Base-by-base conservation (phyloP, 2,888 invertebrate species). In the Agrilus cyanescens region DNA sequence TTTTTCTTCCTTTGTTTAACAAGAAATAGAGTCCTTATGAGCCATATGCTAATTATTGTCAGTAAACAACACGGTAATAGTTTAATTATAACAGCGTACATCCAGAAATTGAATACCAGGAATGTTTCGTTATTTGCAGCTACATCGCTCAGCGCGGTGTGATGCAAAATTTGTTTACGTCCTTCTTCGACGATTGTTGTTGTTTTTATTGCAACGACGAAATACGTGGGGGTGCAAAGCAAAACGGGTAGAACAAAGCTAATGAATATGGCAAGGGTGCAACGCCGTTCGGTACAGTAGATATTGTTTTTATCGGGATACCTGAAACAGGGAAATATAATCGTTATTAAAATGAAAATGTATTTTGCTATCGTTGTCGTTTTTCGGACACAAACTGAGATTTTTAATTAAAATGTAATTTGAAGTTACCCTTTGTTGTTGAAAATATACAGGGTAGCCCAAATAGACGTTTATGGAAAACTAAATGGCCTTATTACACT, bases 161-260 rank as follows among this genome's bases (percentile, higher is more conserved):
- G 71, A 57, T 80, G 83, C 4, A 80, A 60, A 15, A 75, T 72
- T 2, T 74, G 74, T 47, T 73, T 71, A 49, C 76, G 69, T 38
- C 76, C 66, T 10, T 74, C 68, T 55, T 78, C 76, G 4, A 67
- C 53, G 4, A 78, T 65, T 1, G 68, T 58, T 6, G 72, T 71
- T 2, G 71, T 73, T 35, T 63, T 57, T 59, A 80, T 74, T 48
- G 74, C 72, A 57, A 83, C 81, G 14, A 78, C 80, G 63, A 89
- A 73, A 61, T 82, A 88, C 38, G 86, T 85, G 1, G 93, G 93
- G 43, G 85, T 75, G 63, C 90, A 91, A 14, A 90, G 75, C 41
- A 90, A 67, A 0, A 86, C 75, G 3, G 90, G 85, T 12, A 83
- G 70, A 40, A 86, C 57, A 60, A 86, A 87, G 50, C 87, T 85